These are phyloP conservation scores for Pristionchus japonicus DNA, from an alignment of 2,888 invertebrate species.

Conservation along the genomic window DNA sequence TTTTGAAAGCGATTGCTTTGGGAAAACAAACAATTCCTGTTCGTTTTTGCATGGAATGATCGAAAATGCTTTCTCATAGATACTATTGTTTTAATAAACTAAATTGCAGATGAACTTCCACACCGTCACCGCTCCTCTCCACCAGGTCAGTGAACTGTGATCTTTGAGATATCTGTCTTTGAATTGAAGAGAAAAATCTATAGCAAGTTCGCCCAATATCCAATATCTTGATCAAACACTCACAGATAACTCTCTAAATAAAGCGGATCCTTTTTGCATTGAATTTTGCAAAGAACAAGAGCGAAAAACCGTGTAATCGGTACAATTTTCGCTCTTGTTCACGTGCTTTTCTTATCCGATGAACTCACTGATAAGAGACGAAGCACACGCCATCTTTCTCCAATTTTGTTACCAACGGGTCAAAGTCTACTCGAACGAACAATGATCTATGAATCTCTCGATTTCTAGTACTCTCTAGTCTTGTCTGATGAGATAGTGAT, in stretches of 20 bases:
- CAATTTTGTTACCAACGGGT: not conserved
- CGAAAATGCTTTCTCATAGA: not conserved
- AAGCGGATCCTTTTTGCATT: not conserved
- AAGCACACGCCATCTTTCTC: not conserved
- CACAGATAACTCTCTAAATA: not conserved
- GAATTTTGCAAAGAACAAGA: not conserved
- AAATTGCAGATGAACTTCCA: not conserved
- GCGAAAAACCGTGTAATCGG: not conserved
- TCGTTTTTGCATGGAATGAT: not conserved
- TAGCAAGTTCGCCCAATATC: not conserved
- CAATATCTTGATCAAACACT: not conserved
- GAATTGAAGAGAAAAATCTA: not conserved
- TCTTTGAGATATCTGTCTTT: not conserved
- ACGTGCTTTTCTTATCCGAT: not conserved
- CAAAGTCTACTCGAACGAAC: not conserved
- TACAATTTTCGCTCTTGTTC: not conserved
- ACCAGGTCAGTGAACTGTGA: constrained; percentile 39
- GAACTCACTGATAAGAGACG: not conserved
- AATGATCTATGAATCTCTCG: not conserved
- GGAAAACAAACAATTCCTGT: not conserved
- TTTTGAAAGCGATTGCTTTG: not conserved
- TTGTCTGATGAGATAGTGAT: not conserved
- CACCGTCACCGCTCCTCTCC: constrained; percentile 35
- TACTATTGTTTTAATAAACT: no score
- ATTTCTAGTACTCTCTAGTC: not conserved